Base-by-base conservation (phyloP, 1,140 invertebrate genomes). In the Pseudomyrmex concolor region DNA sequence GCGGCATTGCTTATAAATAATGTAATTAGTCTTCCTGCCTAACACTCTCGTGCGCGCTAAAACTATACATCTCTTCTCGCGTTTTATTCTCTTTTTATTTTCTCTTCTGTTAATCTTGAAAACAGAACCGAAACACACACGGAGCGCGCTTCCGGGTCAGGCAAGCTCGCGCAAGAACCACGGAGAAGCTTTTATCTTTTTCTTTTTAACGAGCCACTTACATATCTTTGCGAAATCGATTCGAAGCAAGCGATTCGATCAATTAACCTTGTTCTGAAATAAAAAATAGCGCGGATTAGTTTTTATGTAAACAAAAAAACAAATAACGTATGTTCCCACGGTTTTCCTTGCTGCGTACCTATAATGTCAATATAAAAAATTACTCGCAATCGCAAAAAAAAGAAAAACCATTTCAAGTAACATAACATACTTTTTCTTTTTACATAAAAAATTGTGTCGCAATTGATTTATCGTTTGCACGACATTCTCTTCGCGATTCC, bases 11-110 rank as follows among this genome's bases (percentile, higher is more conserved):
- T 89, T 87, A 90, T 87, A 91, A 90, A 90, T 90, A 88, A 90
- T 72, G 84, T 88, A 91, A 91, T 91, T 91, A 91, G 86, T 87
- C 86, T 87, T 70, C 55, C 62, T n/a, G 13, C 8, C 66, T 60
- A n/a, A 43, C 45, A 10, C 43, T 71, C 45, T 80, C 54, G 54
- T 19, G 54, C 60, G 54, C 60, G 34, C 13, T 68, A 71, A 71
- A 57, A 25, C 76, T 57, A 2, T 59, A 2, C 51, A 83, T 59
- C 22, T 22, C 43, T n/a, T 22, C 17, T 57, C 48, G 10, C 51
- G 1, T 66, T n/a, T 19, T 25, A 45, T 15, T 74, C 51, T 34
- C 13, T 48, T 15, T 64, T 12, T 72, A 9, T 63, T 78, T 84
- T 82, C 57, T 74, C 84, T 84, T 71, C 76, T 85, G 87, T 88